phyloP scores from a whole-genome alignment of 2,113 vertebrate genomes.

The Chloropsis hardwickii region DNA sequence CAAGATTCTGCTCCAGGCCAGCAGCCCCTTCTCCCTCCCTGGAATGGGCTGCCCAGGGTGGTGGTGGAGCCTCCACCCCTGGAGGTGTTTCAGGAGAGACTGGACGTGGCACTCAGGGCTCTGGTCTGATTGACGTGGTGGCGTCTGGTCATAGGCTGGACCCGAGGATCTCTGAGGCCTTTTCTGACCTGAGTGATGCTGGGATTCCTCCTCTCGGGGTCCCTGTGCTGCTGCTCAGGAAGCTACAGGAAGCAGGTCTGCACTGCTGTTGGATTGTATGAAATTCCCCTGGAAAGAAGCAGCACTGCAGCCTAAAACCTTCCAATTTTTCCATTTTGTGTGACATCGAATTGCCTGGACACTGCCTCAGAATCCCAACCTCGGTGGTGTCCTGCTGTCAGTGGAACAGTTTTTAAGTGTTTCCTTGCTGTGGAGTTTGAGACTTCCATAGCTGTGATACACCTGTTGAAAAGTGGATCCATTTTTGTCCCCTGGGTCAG shows the following conservation, averaged over 20 bases:
- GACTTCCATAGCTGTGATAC: accelerated
- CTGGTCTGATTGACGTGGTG: neutral
- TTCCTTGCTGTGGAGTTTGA: neutral
- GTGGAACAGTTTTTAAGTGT: neutral
- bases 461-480: accelerated
- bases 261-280: neutral
- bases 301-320: neutral
- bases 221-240: neutral
- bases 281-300: neutral
- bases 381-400: neutral
- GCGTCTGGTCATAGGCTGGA: accelerated
- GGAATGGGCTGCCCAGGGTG: neutral
- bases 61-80: neutral
- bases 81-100: neutral
- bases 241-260: neutral
- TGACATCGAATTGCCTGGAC: accelerated
- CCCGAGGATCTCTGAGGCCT: accelerated
- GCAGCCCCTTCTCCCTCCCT: neutral
- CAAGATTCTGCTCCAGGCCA: neutral
- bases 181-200: neutral
- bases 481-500: neutral
- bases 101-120: neutral
- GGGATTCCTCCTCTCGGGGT: neutral
- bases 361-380: neutral
- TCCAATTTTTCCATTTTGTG: accelerated